Evolutionary conservation across 2,888 invertebrate genomes (phyloP).

Genomic region (Ormia ochracea): DNA sequence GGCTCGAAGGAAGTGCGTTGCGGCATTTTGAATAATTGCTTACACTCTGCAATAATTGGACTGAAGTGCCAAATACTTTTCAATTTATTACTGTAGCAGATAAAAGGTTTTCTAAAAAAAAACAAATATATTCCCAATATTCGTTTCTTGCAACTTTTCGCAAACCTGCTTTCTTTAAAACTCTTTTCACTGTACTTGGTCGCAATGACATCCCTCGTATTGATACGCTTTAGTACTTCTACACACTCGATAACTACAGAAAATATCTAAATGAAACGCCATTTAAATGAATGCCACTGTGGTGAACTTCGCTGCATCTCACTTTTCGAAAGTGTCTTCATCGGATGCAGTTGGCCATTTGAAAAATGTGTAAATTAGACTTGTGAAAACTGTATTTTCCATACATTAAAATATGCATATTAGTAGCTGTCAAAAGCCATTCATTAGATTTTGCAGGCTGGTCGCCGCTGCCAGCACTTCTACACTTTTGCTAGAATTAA

Average conservation of each 20-base stretch:
- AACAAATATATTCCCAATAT: too few species aligned
- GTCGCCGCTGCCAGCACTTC: not conserved
- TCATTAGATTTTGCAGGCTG: not conserved
- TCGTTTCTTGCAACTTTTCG: too few species aligned
- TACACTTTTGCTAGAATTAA: not conserved
- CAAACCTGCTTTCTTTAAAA: too few species aligned
- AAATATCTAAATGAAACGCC: not conserved
- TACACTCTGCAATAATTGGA: too few species aligned
- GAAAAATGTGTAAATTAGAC: slow-evolving; percentile 10
- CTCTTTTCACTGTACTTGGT: too few species aligned
- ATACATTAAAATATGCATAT: not conserved
- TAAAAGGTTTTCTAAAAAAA: too few species aligned
- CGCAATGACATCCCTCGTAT: not conserved
- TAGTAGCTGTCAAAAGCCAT: not conserved
- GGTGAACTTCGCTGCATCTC: slow-evolving; percentile 11
- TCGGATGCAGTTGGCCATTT: not conserved
- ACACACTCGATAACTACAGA: not conserved
- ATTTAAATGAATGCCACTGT: not conserved
- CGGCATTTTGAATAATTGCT: too few species aligned
- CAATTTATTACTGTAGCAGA: too few species aligned
- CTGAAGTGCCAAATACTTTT: too few species aligned
- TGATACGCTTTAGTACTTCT: not conserved
- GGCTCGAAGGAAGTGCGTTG: too few species aligned
- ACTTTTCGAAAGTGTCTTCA: not conserved
- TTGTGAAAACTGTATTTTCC: not conserved